Evolutionary conservation across 2,888 invertebrate species (phyloP).

Genomic region (Sarcophaga subvicina): DNA sequence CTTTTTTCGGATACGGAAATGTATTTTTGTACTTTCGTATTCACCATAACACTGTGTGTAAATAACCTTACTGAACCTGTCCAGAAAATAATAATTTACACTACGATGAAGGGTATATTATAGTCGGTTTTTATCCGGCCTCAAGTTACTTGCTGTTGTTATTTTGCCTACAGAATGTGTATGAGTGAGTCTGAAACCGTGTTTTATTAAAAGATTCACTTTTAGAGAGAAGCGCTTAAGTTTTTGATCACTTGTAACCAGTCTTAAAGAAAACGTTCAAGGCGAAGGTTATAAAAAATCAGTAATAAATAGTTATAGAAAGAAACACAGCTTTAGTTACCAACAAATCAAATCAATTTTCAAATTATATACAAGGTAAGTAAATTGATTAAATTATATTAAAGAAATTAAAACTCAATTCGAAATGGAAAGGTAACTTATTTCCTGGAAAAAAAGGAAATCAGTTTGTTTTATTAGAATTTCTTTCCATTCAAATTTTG

Average conservation of each 20-base stretch:
- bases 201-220: conserved; percentile 25
- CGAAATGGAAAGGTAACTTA: too few relatives aligned
- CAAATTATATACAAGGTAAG: conserved; percentile 33
- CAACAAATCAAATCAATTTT: not conserved
- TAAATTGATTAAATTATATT: not conserved
- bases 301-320: not conserved
- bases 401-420: not conserved
- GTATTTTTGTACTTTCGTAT: too few relatives aligned
- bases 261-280: conserved; percentile 77
- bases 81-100: too few relatives aligned
- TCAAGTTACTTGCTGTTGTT: not conserved
- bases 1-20: too few relatives aligned
- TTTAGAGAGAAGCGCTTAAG: conserved; percentile 56
- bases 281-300: conserved; percentile 76
- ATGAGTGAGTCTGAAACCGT: conserved; percentile 3
- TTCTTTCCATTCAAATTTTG: too few relatives aligned
- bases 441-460: too few relatives aligned
- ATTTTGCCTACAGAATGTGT: not conserved
- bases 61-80: too few relatives aligned
- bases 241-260: conserved; percentile 69
- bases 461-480: too few relatives aligned
- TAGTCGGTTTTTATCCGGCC: not conserved
- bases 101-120: not conserved
- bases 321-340: conserved; percentile 3
- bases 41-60: too few relatives aligned